phyloP scores from a whole-genome alignment of 1,140 invertebrate genomes.

The Drosophila carrolli region DNA sequence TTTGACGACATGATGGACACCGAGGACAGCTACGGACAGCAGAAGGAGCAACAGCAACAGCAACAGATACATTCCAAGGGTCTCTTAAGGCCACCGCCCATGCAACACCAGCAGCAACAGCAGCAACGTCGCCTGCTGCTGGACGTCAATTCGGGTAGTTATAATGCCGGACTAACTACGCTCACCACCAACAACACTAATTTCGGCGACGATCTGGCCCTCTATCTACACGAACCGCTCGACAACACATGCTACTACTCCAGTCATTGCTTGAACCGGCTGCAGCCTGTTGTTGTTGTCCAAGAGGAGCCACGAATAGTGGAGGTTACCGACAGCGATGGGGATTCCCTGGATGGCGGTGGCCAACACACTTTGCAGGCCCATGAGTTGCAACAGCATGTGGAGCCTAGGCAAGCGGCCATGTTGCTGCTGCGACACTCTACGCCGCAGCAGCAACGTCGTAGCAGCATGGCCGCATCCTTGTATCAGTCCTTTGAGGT shows the following conservation, averaged over 20 bases:
- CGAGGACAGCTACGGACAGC: conserved; percentile 67
- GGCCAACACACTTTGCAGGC: conserved; percentile 52
- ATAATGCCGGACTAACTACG: conserved; percentile 64
- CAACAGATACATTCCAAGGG: conserved; percentile 76
- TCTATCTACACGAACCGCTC: conserved; percentile 56
- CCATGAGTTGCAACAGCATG: conserved; percentile 61
- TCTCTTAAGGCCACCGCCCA: conserved; percentile 61
- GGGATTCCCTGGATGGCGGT: conserved; percentile 57
- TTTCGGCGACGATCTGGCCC: conserved; percentile 37
- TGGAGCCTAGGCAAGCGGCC: conserved; percentile 37
- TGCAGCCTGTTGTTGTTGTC: conserved; percentile 22
- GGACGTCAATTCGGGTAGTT: conserved; percentile 81
- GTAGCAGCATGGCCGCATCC: conserved; percentile 46
- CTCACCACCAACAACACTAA: conserved; percentile 53
- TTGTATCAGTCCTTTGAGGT: conserved; percentile 65
- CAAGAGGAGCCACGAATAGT: not conserved
- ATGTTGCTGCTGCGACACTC: conserved; percentile 61
- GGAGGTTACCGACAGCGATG: conserved; percentile 46
- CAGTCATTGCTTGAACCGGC: conserved; percentile 55
- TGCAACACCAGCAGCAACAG: conserved; percentile 42
- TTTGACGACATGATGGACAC: conserved; percentile 75
- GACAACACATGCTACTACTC: conserved; percentile 67
- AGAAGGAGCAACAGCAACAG: conserved; percentile 48
- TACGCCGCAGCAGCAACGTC: conserved; percentile 54
- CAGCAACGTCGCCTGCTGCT: conserved; percentile 69